Evolutionary conservation across 2,888 invertebrate species (phyloP).

Genomic region (Diaprepes abbreviatus): DNA sequence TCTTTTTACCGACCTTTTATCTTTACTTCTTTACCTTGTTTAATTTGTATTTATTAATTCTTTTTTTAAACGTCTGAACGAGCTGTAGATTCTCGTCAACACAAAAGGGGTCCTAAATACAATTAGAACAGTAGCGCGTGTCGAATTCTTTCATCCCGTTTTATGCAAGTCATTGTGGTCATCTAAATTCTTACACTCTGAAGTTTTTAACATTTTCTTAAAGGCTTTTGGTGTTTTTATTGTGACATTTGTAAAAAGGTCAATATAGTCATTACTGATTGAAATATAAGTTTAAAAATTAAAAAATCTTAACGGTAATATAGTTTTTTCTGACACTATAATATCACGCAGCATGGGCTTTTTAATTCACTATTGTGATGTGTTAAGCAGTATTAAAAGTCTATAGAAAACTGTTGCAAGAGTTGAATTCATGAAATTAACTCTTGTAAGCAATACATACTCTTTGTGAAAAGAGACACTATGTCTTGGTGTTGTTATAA

Average conservation of each 20-base stretch:
- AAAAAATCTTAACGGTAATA: no score
- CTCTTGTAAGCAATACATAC: no score
- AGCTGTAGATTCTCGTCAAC: constrained; percentile 36
- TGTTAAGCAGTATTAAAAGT: no score
- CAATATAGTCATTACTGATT: background rate
- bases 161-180: constrained; percentile 52
- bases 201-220: constrained; percentile 3
- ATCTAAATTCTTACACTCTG: constrained; percentile 50
- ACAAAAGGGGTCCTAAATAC: constrained; percentile 49
- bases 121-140: constrained; percentile 59
- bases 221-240: background rate
- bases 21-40: constrained; percentile 3
- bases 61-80: constrained; percentile 31
- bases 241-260: constrained; percentile 4
- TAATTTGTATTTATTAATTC: constrained; percentile 32
- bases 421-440: no score
- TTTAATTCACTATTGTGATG: no score
- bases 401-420: no score
- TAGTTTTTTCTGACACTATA: no score
- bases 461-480: no score
- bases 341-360: no score
- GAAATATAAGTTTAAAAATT: background rate
- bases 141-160: constrained; percentile 60
- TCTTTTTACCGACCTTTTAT: background rate
- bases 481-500: no score